A percentile compares a stretch with the other conserved stretches of the same genome.
phyloP scores from a whole-genome alignment of 1,140 invertebrate species.

The Drosophila bifasciata region DNA sequence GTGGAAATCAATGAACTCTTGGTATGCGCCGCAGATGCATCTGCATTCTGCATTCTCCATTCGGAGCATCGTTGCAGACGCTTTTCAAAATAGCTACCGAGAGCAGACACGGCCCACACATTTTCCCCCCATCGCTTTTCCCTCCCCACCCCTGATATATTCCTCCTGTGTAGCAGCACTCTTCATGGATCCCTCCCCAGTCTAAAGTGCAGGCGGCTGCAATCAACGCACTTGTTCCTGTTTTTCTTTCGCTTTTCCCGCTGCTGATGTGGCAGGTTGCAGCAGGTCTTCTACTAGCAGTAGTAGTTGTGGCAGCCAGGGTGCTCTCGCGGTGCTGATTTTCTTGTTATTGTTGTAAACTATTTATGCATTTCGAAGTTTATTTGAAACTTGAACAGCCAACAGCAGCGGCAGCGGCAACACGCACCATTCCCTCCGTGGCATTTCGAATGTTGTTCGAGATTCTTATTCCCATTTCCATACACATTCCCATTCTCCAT shows the following conservation, averaged over 20 bases:
- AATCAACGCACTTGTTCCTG: slow-evolving; percentile 80
- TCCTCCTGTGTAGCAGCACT: background rate
- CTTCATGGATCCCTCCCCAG: slow-evolving; percentile 20
- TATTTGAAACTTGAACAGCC: slow-evolving; percentile 72
- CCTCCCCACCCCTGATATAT: background rate
- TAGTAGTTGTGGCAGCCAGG: too few species aligned
- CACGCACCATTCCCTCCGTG: slow-evolving; percentile 52
- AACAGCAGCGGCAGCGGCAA: slow-evolving; percentile 20
- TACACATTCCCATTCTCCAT: slow-evolving; percentile 16
- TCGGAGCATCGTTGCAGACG: slow-evolving; percentile 39
- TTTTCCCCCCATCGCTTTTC: slow-evolving; percentile 1
- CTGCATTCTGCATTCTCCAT: slow-evolving; percentile 27
- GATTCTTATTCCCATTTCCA: slow-evolving; percentile 32
- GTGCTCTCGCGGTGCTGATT: slow-evolving; percentile 14
- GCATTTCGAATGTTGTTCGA: slow-evolving; percentile 59
- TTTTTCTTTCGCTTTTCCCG: slow-evolving; percentile 50
- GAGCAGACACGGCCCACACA: slow-evolving; percentile 60
- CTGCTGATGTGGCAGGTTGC: slow-evolving; percentile 15
- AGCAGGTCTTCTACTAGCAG: too few species aligned
- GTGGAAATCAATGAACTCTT: slow-evolving; percentile 73
- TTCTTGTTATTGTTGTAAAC: slow-evolving; percentile 79
- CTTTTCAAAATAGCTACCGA: slow-evolving; percentile 39
- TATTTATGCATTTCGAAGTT: slow-evolving; percentile 82
- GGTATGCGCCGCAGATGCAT: slow-evolving; percentile 48
- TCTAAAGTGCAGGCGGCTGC: slow-evolving; percentile 60